Conservation (phyloP, 2,888 invertebrate genomes). For the Galerucella calmariensis region DNA sequence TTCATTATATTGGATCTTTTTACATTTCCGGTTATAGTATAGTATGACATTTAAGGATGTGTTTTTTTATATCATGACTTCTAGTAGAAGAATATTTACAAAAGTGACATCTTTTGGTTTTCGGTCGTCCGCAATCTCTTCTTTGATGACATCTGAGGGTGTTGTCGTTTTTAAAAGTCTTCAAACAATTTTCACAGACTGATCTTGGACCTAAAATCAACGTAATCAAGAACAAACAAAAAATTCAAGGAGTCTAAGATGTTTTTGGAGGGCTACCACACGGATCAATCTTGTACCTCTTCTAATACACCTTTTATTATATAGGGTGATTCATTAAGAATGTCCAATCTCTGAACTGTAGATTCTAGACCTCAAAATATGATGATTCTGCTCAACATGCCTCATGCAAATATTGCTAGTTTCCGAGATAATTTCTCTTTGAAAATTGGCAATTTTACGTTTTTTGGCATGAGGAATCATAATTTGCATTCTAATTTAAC, state of each 20-base stretch:
- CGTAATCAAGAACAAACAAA: background rate
- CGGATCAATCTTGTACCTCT: background rate
- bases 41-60: slow-evolving; percentile 28
- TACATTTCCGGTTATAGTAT: background rate
- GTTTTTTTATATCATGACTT: slow-evolving; percentile 26
- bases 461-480: no score
- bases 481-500: no score
- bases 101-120: slow-evolving; percentile 36
- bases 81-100: slow-evolving; percentile 34
- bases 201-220: slow-evolving; percentile 9
- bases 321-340: no score
- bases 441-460: no score
- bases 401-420: no score
- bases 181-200: slow-evolving; percentile 25
- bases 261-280: no score
- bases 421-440: no score
- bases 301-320: background rate
- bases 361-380: no score
- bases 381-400: no score
- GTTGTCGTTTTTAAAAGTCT: slow-evolving; percentile 28
- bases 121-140: slow-evolving; percentile 48
- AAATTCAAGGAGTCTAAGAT: no score
- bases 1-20: background rate
- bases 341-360: no score
- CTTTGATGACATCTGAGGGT: slow-evolving; percentile 34